These are phyloP conservation scores for Helicoverpa armigera DNA, from an alignment of 1,140 invertebrate genomes.

Conservation along the genomic window DNA sequence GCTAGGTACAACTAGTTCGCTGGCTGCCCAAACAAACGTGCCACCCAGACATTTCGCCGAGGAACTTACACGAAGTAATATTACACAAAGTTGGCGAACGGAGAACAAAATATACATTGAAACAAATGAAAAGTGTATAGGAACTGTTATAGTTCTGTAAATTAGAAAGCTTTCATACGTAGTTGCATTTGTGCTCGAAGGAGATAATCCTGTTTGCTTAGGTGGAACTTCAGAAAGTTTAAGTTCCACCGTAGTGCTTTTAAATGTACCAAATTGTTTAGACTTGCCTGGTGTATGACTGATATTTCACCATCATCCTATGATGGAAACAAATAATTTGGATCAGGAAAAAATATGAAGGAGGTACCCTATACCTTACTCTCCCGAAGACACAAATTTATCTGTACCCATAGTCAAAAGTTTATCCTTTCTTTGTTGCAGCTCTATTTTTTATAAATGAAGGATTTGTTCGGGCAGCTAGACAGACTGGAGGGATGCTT, in stretches of 20 bases:
- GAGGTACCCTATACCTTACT: neutral
- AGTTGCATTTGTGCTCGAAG: constrained; percentile 7
- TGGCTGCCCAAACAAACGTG: constrained; percentile 43
- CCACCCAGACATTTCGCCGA: neutral
- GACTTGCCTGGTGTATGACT: constrained; percentile 45
- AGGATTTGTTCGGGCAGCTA: constrained; percentile 36
- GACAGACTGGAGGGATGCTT: constrained; percentile 59
- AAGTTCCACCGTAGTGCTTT: constrained; percentile 19
- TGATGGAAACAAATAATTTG: constrained; percentile 32
- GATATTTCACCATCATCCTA: constrained; percentile 45
- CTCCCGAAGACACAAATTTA: neutral
- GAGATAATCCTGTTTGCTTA: constrained; percentile 22
- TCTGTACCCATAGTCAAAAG: neutral
- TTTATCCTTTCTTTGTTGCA: neutral
- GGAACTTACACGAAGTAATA: constrained; percentile 7
- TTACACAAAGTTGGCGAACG: constrained; percentile 15
- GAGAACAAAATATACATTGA: constrained; percentile 21
- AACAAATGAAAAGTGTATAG: constrained; percentile 22
- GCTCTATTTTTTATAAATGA: too few relatives aligned
- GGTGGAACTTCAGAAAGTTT: constrained; percentile 5
- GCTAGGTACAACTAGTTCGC: constrained; percentile 24
- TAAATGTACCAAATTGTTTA: neutral
- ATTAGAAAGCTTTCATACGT: constrained; percentile 26
- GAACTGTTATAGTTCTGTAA: constrained; percentile 25
- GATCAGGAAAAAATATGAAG: neutral